Evolutionary conservation across 1,140 invertebrate genomes (phyloP), one percentile per base, ranked within the genome.

Genomic region (Tetraneura akinire): DNA sequence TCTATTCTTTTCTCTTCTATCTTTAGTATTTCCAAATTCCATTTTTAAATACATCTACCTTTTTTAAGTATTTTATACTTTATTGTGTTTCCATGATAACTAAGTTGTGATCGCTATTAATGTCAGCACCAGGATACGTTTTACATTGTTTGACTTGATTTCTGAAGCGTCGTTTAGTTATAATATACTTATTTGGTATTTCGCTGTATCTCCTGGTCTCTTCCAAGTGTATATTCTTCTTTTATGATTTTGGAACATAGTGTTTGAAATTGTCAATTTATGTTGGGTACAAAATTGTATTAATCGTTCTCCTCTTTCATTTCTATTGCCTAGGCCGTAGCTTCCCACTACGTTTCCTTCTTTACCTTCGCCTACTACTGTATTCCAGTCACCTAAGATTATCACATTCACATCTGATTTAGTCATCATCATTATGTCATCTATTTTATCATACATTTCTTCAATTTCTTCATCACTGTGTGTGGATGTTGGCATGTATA

Each of bases 111-210:
- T n/a, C n/a, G n/a, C n/a, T n/a, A n/a, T n/a, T n/a, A n/a, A n/a
- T n/a, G n/a, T n/a, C n/a, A n/a, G n/a, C n/a, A n/a, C n/a, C n/a
- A n/a, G n/a, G n/a, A n/a, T n/a, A n/a, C n/a, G n/a, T n/a, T n/a
- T n/a, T n/a, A n/a, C n/a, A n/a, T n/a, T n/a, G n/a, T n/a, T n/a
- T n/a, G n/a, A n/a, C n/a, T n/a, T n/a, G n/a, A n/a, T 80, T 80
- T 62, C 37, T 57, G 23, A 57, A 80, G 9, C 55, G 29, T 80
- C 66, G 4, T n/a, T 84, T 84, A 1, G 83, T 82, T 14, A 49
- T 51, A 1, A 86, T 82, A 55, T 82, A 86, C 71, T 85, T 47
- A 85, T 85, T 81, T 85, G 84, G 74, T 85, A 85, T 81, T 84
- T 66, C 3, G 84, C 81, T 14, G n/a, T n/a, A n/a, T n/a, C n/a